phyloP scores from a whole-genome alignment of 2,888 invertebrate species.

The Cryptophagus acutangulus region DNA sequence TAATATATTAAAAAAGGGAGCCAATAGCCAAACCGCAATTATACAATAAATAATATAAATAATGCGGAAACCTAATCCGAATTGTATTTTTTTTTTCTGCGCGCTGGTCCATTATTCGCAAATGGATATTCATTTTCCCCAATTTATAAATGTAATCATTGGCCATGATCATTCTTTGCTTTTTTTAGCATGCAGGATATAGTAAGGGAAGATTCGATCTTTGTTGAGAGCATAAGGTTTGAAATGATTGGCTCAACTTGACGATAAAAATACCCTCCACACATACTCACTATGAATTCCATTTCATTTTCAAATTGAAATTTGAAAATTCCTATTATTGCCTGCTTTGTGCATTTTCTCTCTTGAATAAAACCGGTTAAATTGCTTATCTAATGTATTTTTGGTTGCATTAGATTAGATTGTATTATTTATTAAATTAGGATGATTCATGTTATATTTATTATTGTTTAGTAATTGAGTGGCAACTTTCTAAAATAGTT shows the following conservation, averaged over 20 bases:
- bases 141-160: conserved; percentile 34
- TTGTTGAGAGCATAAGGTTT: conserved; percentile 30
- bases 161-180: conserved; percentile 27
- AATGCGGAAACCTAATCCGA: conserved; percentile 23
- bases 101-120: conserved; percentile 33
- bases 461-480: too few species aligned
- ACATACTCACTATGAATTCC: conserved; percentile 36
- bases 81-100: conserved; percentile 25
- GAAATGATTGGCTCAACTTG: conserved; percentile 41
- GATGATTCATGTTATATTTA: too few species aligned
- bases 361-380: too few species aligned
- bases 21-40: conserved; percentile 3
- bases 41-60: conserved; percentile 6
- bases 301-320: conserved; percentile 44
- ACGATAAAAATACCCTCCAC: conserved; percentile 33
- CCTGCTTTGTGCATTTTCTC: conserved; percentile 27
- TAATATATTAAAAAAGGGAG: conserved; percentile 1
- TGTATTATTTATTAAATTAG: too few species aligned
- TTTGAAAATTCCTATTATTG: conserved; percentile 40
- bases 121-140: conserved; percentile 41
- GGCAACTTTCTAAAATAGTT: too few species aligned
- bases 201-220: conserved; percentile 36
- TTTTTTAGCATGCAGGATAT: conserved; percentile 31
- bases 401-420: too few species aligned
- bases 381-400: too few species aligned